Base-by-base conservation (phyloP, 2,797 vertebrate genomes). In the Spea hammondii region DNA sequence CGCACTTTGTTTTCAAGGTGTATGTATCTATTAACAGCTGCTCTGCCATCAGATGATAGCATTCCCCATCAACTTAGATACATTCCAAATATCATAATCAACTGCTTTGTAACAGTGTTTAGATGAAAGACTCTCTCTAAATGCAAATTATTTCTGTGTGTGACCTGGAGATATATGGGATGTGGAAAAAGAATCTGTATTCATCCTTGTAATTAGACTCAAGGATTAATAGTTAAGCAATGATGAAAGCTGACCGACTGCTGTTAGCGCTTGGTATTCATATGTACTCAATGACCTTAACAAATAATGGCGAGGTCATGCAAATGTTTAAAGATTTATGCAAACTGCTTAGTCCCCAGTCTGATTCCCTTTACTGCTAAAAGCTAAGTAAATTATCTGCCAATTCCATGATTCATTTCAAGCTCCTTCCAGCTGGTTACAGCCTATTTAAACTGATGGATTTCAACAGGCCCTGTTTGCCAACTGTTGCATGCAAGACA, bases 311-410 rank as follows among this genome's bases (percentile, higher is more conserved):
- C 60, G 0, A 83, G 79, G 83, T 85, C 82, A 79, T 79, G 73
- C 76, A 77, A 85, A 80, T 1, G 0, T 73, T 47, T 13, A 51
- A 59, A 55, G 69, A 83, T 65, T 78, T 7, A 76, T 78, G 79
- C 49, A 78, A 66, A 76, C 10, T 79, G 60, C 82, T 70, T 2
- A 0, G 74, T 17, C 8, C 62, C 74, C 78, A 75, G 80, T 68
- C 17, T 8, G 45, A 71, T 73, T 78, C 32, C 14, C 78, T 76
- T 79, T 85, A 83, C 10, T 69, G 74, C 83, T 79, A 84, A 78
- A 83, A 75, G 76, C 65, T 78, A 77, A 82, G 81, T 73, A 83
- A 86, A 88, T 76, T 65, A 79, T 71, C 84, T 73, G 69, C 72
- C 67, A 83, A 74, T 80, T 78, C 46, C 0, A 0, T 3, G 70